Percentiles rank a stretch among this genome's conserved stretches.
phyloP scores from a whole-genome alignment of 2,888 invertebrate genomes.

The Epinotia brunnichana region DNA sequence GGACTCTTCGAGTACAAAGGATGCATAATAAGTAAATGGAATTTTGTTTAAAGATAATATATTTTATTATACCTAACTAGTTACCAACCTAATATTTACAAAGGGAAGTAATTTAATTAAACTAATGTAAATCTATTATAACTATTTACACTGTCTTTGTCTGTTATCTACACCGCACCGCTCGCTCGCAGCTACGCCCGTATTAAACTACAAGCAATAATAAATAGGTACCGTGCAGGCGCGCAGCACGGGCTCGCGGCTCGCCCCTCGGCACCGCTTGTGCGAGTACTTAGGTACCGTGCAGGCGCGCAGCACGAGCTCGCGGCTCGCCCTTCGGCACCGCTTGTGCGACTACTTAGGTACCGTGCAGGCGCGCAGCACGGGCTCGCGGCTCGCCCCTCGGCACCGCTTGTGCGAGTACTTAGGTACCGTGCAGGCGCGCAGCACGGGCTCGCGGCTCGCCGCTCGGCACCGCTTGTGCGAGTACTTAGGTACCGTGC shows the following conservation, averaged over 20 bases:
- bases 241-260: not conserved
- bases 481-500: no score
- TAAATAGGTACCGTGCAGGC: not conserved
- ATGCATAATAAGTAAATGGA: not conserved
- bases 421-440: not conserved
- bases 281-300: no score
- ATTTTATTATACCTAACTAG: conserved; percentile 4
- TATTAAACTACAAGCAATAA: conserved; percentile 22
- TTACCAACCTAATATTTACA: conserved; percentile 4
- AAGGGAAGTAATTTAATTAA: not conserved
- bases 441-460: not conserved
- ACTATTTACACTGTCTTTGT: conserved; percentile 19
- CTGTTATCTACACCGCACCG: conserved; percentile 8
- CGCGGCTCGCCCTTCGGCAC: no score
- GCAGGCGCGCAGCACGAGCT: not conserved
- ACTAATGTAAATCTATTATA: not conserved
- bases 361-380: not conserved
- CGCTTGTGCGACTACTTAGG: no score
- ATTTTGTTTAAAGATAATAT: conserved; percentile 5
- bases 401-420: no score
- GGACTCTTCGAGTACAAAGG: conserved; percentile 11
- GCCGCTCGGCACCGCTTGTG: no score
- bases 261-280: no score
- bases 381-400: not conserved
- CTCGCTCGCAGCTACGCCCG: not conserved